Evolutionary conservation across 2,113 vertebrate species (phyloP), one percentile per base, ranked within the genome.

Genomic region (Passer domesticus): DNA sequence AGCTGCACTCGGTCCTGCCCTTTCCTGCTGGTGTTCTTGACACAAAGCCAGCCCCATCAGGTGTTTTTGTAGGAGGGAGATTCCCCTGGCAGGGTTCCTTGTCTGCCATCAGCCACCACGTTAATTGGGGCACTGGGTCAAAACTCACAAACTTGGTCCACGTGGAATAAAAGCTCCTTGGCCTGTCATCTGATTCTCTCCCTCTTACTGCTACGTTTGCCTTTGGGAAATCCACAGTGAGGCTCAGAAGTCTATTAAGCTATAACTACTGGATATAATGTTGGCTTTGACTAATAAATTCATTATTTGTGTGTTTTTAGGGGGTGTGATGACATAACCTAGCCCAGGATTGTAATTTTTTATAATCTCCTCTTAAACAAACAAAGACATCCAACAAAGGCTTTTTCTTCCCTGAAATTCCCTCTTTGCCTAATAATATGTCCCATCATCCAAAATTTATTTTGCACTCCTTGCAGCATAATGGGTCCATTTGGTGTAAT

Each of bases 371-470:
- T 52, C 19, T 84, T 96, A 91, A 95, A 59, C 41, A 85, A 90
- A 95, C 72, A 81, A 33, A 78, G 58, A 35, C 8, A 87, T 35
- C 50, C 59, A 91, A 55, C 68, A 78, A 23, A 62, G 50, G 21
- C 55, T 47, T 70, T 22, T 92, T 70, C 90, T 63, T 56, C 83
- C 37, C 41, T 59, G 67, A 92, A 94, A 82, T 56, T 89, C 93
- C 52, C 63, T 91, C 50, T 82, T 91, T 91, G 92, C 63, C 47
- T 66, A 37, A 91, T 89, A 92, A 66, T 56, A 43, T 41, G 46
- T 89, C 74, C 89, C 66, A 91, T 94, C 91, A 91, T 33, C 35
- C 35, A 89, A 69, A 87, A 96, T 96, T 94, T 93, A 96, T 95
- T 93, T 79, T 93, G 89, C 86, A 66, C 66, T 94, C 49, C 41